Evolutionary conservation across 2,797 vertebrate species (phyloP).

Genomic region (Petrocephalus schoutedeni): DNA sequence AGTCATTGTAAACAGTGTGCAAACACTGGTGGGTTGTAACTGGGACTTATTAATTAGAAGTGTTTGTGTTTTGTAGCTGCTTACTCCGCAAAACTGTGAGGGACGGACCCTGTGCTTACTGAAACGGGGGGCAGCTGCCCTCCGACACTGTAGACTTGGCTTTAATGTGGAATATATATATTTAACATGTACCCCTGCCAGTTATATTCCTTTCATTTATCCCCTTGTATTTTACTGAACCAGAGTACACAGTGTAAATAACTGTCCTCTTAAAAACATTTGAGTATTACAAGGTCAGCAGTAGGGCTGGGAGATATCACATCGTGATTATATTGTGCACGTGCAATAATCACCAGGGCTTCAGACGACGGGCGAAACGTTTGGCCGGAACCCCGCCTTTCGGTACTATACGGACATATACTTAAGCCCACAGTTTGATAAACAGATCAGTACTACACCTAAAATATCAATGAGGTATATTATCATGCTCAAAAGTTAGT

Average conservation of each 20-base stretch:
- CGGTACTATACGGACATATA: too few relatives aligned
- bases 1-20: not conserved
- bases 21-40: not conserved
- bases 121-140: not conserved
- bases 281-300: slow-evolving; percentile 13
- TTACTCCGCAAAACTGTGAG: not conserved
- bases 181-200: not conserved
- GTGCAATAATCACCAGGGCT: too few relatives aligned
- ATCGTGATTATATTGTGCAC: too few relatives aligned
- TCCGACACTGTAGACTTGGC: not conserved
- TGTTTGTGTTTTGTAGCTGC: not conserved
- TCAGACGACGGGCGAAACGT: too few relatives aligned
- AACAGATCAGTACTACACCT: too few relatives aligned
- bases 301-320: not conserved
- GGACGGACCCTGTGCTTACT: not conserved
- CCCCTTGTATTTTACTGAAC: not conserved
- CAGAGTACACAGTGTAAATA: not conserved
- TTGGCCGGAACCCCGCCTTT: too few relatives aligned
- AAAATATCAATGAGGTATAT: too few relatives aligned
- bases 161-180: not conserved
- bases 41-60: not conserved
- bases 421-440: too few relatives aligned
- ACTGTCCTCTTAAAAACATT: not conserved
- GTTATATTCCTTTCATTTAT: not conserved
- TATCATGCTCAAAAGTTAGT: too few relatives aligned